Base-by-base conservation (phyloP, 2,797 vertebrate genomes). In the Poecile montanus region DNA sequence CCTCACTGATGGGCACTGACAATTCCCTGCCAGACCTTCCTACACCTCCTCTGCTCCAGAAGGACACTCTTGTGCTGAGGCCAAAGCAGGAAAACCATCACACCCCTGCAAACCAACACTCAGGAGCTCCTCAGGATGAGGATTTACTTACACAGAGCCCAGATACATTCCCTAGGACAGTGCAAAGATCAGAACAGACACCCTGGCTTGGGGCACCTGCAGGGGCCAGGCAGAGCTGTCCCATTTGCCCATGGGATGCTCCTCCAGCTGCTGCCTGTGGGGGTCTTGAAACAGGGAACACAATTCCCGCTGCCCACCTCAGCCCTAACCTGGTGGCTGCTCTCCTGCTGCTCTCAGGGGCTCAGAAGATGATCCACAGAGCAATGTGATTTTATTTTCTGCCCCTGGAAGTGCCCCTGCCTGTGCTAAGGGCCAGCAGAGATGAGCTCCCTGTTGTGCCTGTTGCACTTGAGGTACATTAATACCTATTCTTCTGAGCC, bases 1-100 rank as follows among this genome's bases (percentile, higher is more conserved):
- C 6, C 9, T 23, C 74, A 1, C 57, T 8, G 20, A 4, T 7
- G 20, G 23, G 4, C 34, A 13, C 56, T 18, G 53, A 18, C 45
- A 6, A 16, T 27, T 38, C 85, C 70, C 36, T 8, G 8, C 57
- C 82, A 45, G 40, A 7, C 54, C 71, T 85, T 82, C 71, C 91
- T 6, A 21, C 58, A 18, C 32, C n/a, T 22, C 65, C 44, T 48
- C 54, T 63, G 50, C 38, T 38, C 72, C 76, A 82, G 50, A 22
- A 54, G 71, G 29, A 51, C 18, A 20, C 3, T 1, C 22, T 42
- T 2, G 0, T 26, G 15, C 50, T 2, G 26, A 72, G 82, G 53
- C 8, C 56, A 58, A 67, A 70, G 79, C 71, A 71, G 83, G 72
- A 91, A 94, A 90, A 95, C 19, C 92, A 85, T 50, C 90, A 60